Evolutionary conservation across 2,797 vertebrate genomes (phyloP).

Genomic region (Okamejei kenojei): DNA sequence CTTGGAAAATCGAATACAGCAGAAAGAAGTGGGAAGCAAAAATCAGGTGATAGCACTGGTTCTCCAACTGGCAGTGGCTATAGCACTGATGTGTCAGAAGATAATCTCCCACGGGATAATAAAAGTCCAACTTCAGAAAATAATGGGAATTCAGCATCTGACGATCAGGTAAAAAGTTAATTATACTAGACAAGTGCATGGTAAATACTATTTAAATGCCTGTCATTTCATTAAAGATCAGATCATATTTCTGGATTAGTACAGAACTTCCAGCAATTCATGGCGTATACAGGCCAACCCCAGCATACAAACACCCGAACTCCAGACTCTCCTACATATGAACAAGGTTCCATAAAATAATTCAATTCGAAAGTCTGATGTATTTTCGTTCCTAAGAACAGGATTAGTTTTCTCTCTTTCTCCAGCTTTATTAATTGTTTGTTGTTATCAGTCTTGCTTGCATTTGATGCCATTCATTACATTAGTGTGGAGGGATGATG

Average conservation of each 20-base stretch:
- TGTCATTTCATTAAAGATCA: not conserved
- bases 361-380: too few species aligned
- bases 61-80: slow-evolving; percentile 96
- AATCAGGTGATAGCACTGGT: slow-evolving; percentile 84
- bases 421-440: too few species aligned
- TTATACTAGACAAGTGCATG: not conserved
- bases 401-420: too few species aligned
- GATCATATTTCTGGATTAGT: not conserved
- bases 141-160: slow-evolving; percentile 78
- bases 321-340: too few species aligned
- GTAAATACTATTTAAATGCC: not conserved
- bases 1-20: slow-evolving; percentile 71
- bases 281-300: too few species aligned
- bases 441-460: too few species aligned
- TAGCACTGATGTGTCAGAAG: slow-evolving; percentile 91
- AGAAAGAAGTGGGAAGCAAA: slow-evolving; percentile 69
- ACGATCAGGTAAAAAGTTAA: slow-evolving; percentile 74
- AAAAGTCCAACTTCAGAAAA: slow-evolving; percentile 71
- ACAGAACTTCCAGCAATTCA: not conserved
- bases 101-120: slow-evolving; percentile 79
- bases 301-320: too few species aligned
- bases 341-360: too few species aligned
- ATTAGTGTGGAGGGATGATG: too few species aligned
- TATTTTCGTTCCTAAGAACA: too few species aligned
- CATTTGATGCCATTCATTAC: too few species aligned